phyloP scores from a whole-genome alignment of 2,113 vertebrate species.

The cat (Felis catus) region DNA sequence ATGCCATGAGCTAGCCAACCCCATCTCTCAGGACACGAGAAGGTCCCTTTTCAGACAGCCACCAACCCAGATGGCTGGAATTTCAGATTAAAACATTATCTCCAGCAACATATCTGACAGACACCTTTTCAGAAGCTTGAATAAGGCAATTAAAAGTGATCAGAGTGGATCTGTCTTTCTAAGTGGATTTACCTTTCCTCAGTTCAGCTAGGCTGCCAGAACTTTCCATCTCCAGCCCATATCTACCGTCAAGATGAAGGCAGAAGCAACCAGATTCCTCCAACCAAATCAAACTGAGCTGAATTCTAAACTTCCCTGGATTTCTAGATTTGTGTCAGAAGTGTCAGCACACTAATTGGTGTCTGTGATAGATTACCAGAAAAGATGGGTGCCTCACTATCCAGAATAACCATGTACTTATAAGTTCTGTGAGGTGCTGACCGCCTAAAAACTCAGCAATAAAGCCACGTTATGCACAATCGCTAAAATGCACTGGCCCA shows the following conservation, averaged over 20 bases:
- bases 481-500: too few species aligned
- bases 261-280: background rate
- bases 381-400: background rate
- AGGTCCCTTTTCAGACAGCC: background rate
- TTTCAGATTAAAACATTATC: background rate
- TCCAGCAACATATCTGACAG: background rate
- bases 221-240: background rate
- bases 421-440: background rate
- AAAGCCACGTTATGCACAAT: background rate
- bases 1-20: background rate
- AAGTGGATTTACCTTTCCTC: background rate
- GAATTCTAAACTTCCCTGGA: background rate
- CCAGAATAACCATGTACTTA: too few species aligned
- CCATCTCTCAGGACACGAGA: background rate
- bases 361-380: background rate
- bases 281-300: background rate
- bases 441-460: background rate
- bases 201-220: background rate
- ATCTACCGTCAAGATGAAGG: background rate
- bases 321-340: background rate
- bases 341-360: background rate
- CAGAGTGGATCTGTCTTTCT: background rate
- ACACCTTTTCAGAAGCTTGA: background rate
- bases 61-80: background rate
- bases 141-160: background rate